Base-by-base conservation (phyloP, 2,888 invertebrate genomes). In the Erebia aethiops region DNA sequence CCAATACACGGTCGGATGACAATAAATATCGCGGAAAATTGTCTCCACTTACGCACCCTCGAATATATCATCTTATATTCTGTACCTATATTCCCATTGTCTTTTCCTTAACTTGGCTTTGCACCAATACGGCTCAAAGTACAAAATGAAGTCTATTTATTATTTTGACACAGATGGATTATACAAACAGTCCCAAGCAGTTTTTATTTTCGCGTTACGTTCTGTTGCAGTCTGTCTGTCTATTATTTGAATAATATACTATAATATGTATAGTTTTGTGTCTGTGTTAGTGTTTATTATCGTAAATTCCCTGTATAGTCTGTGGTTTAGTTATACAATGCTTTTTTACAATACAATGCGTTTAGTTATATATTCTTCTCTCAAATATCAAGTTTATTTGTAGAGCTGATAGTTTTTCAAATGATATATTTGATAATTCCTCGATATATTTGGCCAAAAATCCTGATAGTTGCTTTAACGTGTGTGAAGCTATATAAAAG, bases 21-120 rank as follows among this genome's bases (percentile, higher is more conserved):
- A 79, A 87, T 90, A 88, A 90, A 89, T 89, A 86, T 86, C 80
- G 76, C 81, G 79, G 83, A 81, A 87, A 83, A 86, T 86, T 84
- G 84, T 85, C 84, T 84, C 79, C 81, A 80, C 82, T 82, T 82
- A 84, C 81, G 82, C 80, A 80, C 76, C 58, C 46, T 51, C n/a
- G 14, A 74, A 85, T 87, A 83, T 85, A 83, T 87, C 84, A 85
- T 84, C 7, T 78, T 82, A 82, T 83, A 82, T 84, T 85, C 71
- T 84, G 16, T 60, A 35, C 35, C 35, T 35, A 16, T 60, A 10
- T 54, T 54, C 83, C 78, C 80, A 76, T 75, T 84, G 84, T 87
- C 84, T 83, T 81, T 80, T 79, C 81, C 80, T 82, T 80, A 79
- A 75, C 81, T 80, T 84, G 82, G 54, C 16, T 54, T 18, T 9